Evolutionary conservation across 2,113 vertebrate genomes (phyloP), one percentile per base, ranked within the genome.

Genomic region (Lophotis ruficrista): DNA sequence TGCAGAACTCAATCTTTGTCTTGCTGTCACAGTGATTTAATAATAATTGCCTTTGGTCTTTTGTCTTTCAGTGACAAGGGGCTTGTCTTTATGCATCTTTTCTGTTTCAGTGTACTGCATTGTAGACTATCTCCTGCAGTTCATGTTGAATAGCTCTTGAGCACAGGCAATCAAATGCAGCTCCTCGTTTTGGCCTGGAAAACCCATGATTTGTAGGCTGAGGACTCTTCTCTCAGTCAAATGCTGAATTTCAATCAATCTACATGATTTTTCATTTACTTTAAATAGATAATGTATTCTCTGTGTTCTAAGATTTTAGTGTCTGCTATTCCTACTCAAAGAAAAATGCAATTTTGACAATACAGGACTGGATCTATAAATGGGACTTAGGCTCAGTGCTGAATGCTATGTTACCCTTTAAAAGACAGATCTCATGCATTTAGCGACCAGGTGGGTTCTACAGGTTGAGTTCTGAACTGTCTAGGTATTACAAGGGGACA

Each of bases 1-100:
- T 96, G 19, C 57, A 89, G 47, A 76, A 83, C 41, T 58, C 83
- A 87, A n/a, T 93, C n/a, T 92, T 96, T 90, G 68, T 61, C n/a
- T 56, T 56, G 7, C 21, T 92, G 38, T 92, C 66, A 85, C 15
- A 69, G 15, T 70, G 51, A 83, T 48, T 90, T 94, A 85, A 91
- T 87, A 76, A 96, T 65, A 93, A 94, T 89, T 76, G 22, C 6
- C 27, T 83, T 87, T 90, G 47, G 48, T 35, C 88, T 95, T 96
- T 93, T 82, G 43, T 84, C 73, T 86, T 94, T 64, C 45, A 77
- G 43, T 78, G 61, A 12, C 47, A 85, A 79, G 7, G 28, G 22
- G 7, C 27, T 91, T 89, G 45, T 88, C 61, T 93, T 79, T 79
- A 33, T n/a, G 8, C 35, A 41, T 53, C 35, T 83, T 56, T 94